phyloP scores from a whole-genome alignment of 2,113 vertebrate species.

The Hippopotamus amphibius region DNA sequence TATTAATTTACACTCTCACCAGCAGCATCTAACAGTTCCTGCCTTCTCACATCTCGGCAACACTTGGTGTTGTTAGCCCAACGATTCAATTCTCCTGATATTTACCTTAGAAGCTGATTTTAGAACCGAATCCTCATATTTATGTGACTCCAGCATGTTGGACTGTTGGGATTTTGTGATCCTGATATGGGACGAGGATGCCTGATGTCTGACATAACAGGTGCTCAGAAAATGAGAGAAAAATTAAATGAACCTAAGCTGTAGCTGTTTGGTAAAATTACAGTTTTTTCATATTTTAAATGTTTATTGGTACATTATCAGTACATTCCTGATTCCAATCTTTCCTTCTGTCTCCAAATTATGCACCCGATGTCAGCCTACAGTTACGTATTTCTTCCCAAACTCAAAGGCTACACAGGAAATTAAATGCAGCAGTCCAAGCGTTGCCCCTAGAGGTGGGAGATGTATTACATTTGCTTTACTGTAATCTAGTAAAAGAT shows the following conservation, averaged over 20 bases:
- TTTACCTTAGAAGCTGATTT: background rate
- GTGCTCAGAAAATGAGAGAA: constrained; percentile 1
- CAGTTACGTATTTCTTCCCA: background rate
- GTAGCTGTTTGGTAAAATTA: background rate
- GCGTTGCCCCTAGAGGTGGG: background rate
- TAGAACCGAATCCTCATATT: background rate
- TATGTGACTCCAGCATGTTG: background rate
- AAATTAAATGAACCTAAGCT: background rate
- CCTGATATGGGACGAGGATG: background rate
- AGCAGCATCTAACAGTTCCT: background rate
- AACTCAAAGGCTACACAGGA: background rate
- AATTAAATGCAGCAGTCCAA: background rate
- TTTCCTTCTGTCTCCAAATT: constrained; percentile 28
- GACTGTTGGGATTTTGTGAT: background rate
- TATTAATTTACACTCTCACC: background rate
- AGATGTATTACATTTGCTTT: background rate
- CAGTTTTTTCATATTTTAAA: constrained; percentile 6
- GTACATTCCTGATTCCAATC: background rate
- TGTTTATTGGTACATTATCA: background rate
- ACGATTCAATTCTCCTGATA: background rate
- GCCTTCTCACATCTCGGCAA: background rate
- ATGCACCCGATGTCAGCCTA: background rate
- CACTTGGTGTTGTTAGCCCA: background rate
- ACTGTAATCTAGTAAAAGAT: background rate
- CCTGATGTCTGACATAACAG: background rate